phyloP scores from a whole-genome alignment of 2,113 vertebrate genomes.

The Solea senegalensis region DNA sequence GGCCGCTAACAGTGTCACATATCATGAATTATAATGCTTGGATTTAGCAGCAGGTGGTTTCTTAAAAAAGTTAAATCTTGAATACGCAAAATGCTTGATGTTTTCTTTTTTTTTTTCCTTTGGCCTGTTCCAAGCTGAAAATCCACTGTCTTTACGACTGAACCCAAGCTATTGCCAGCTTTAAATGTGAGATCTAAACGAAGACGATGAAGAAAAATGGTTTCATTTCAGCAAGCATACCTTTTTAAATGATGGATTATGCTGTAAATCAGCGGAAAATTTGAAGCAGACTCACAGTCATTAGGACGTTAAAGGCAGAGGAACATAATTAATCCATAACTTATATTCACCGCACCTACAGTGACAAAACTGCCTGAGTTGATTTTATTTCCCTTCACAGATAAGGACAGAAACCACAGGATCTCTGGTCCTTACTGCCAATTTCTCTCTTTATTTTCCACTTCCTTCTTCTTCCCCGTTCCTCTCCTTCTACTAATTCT shows the following conservation, averaged over 20 bases:
- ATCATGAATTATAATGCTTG: not conserved
- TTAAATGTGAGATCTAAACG: too few relatives aligned
- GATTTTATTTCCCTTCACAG: not conserved
- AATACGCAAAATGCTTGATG: not conserved
- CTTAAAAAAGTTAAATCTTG: too few relatives aligned
- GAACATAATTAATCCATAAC: conserved; percentile 31
- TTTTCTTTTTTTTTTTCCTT: not conserved
- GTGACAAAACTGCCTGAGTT: conserved; percentile 15
- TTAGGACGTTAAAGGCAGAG: conserved; percentile 18
- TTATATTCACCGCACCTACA: conserved; percentile 16
- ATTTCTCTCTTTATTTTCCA: conserved; percentile 45
- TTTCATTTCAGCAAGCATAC: not conserved
- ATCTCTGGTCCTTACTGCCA: conserved; percentile 44
- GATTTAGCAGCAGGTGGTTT: not conserved
- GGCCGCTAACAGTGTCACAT: too few relatives aligned
- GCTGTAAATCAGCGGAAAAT: conserved; percentile 16
- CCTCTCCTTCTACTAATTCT: conserved; percentile 59
- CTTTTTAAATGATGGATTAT: conserved; percentile 21
- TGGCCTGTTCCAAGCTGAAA: too few relatives aligned
- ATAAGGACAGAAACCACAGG: conserved; percentile 14
- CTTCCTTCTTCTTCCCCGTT: conserved; percentile 32
- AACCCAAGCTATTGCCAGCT: not conserved
- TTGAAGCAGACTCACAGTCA: conserved; percentile 7
- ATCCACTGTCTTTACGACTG: not conserved
- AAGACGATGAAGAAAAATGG: not conserved